These are phyloP conservation scores for Xylocopa sonorina DNA, from an alignment of 1,140 invertebrate species.

Conservation along the genomic window DNA sequence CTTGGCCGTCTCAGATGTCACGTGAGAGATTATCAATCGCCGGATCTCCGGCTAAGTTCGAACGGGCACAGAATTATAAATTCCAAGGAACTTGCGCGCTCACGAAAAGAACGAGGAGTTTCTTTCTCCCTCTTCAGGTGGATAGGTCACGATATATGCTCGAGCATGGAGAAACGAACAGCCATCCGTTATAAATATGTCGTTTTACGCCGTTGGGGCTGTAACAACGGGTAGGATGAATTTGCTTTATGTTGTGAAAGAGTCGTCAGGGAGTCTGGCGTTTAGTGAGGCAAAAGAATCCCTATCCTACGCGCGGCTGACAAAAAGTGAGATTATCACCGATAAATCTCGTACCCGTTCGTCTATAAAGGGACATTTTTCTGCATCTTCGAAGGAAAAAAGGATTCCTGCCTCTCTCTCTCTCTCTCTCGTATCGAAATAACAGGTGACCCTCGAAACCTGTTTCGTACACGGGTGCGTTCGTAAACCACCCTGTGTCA, in stretches of 20 bases:
- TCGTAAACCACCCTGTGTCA: no score
- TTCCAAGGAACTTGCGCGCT: not conserved
- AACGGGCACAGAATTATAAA: not conserved
- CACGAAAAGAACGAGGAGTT: not conserved
- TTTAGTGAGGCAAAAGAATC: conserved; percentile 30
- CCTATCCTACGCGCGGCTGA: not conserved
- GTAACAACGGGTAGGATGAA: conserved; percentile 24
- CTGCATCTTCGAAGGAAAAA: not conserved
- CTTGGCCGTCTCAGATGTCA: not conserved
- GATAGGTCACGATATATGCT: not conserved
- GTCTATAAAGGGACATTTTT: not conserved
- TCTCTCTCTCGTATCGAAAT: no score
- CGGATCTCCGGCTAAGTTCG: not conserved
- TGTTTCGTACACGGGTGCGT: not conserved
- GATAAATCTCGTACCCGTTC: conserved; percentile 34
- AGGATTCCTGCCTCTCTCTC: not conserved
- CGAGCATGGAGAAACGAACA: not conserved
- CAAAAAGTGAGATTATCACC: conserved; percentile 30
- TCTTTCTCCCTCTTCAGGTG: not conserved
- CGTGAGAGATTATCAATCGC: not conserved
- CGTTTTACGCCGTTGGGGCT: conserved; percentile 6
- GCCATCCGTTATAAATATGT: conserved; percentile 18
- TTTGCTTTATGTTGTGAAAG: conserved; percentile 46
- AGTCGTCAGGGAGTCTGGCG: conserved; percentile 44
- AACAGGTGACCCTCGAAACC: not conserved